Percentiles rank a stretch among this genome's conserved stretches.
phyloP scores from a whole-genome alignment of 2,797 vertebrate genomes.

The Pogoniulus pusillus region DNA sequence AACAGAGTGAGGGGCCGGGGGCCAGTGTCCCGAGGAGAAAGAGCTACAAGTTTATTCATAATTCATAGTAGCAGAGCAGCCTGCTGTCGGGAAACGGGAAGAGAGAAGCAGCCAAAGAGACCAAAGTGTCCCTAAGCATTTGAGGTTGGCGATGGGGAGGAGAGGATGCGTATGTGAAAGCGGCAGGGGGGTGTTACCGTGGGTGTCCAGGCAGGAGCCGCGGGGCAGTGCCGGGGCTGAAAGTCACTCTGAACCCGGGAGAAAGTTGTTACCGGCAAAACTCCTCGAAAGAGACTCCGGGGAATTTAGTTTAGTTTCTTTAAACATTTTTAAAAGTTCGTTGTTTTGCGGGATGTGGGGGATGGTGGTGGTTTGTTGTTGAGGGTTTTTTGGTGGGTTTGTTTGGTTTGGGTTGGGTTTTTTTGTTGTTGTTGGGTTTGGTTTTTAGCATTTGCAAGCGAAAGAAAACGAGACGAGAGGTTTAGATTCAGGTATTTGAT shows the following conservation, averaged over 20 bases:
- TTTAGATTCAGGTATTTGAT: conserved; percentile 51
- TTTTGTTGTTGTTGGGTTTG: too few relatives aligned
- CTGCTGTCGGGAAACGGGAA: conserved; percentile 1
- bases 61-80: conserved; percentile 44
- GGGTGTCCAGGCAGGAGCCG: not conserved
- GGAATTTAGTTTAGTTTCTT: not conserved
- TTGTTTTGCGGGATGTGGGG: too few relatives aligned
- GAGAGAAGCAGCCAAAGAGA: not conserved
- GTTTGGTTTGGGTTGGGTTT: too few relatives aligned
- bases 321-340: too few relatives aligned
- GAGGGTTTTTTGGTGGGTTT: too few relatives aligned
- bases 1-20: not conserved
- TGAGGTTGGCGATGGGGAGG: too few relatives aligned
- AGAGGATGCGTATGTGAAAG: not conserved
- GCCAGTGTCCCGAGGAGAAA: conserved; percentile 9
- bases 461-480: conserved; percentile 8
- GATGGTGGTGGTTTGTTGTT: too few relatives aligned
- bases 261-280: not conserved
- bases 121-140: conserved; percentile 37
- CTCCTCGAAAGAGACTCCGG: not conserved
- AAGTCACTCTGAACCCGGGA: not conserved
- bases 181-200: not conserved
- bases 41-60: conserved; percentile 40
- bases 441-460: conserved; percentile 2
- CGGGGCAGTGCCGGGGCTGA: not conserved